Conservation (phyloP, 2,797 vertebrate species). For the Hirundo rustica region DNA sequence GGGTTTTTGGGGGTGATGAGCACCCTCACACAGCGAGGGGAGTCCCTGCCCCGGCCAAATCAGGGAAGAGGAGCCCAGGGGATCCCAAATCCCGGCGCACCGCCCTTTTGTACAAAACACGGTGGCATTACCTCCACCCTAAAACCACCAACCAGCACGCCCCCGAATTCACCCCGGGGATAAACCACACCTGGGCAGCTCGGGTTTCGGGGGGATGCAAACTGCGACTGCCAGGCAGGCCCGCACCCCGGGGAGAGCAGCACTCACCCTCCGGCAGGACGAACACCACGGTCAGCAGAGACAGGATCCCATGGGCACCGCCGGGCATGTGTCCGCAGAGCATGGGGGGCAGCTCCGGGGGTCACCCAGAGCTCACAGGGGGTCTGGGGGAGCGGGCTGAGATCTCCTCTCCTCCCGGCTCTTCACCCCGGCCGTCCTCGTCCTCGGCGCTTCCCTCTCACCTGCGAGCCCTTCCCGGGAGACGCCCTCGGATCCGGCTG, state of each 20-base stretch:
- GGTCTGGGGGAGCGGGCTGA: background rate
- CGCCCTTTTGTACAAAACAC: background rate
- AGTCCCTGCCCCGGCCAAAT: rapidly evolving
- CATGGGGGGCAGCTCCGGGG: background rate
- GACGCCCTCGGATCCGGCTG: background rate
- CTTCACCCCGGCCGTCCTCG: rapidly evolving
- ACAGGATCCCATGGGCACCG: conserved; percentile 29
- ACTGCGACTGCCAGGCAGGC: rapidly evolving
- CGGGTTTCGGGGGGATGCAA: rapidly evolving
- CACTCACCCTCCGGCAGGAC: conserved; percentile 62
- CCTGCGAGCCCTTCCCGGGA: background rate
- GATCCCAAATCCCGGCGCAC: background rate
- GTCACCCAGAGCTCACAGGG: background rate
- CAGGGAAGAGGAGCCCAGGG: background rate
- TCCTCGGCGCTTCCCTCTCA: background rate
- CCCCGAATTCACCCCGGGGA: background rate
- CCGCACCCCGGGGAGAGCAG: rapidly evolving
- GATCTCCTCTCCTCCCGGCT: background rate
- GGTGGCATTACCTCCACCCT: background rate
- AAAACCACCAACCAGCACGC: background rate
- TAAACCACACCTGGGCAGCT: background rate
- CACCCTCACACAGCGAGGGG: rapidly evolving
- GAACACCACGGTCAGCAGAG: background rate
- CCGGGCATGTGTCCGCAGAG: background rate
- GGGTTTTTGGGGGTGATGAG: background rate